Conservation (phyloP, 2,113 vertebrate species). For the Pycnonotus jocosus region DNA sequence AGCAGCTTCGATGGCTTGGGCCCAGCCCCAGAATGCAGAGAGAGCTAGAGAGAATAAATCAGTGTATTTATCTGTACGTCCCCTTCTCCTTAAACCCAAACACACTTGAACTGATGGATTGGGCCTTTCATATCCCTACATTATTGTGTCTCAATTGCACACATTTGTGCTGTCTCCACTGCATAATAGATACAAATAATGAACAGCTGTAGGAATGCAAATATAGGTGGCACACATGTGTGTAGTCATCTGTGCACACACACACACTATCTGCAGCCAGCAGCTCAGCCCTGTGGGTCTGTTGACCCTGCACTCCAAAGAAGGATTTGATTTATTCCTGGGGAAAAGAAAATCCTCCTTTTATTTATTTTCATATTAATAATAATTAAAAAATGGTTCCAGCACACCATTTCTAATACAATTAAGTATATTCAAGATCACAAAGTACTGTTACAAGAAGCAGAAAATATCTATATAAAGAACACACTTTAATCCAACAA, state of each 20-base stretch:
- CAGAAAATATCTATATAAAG: conserved; percentile 41
- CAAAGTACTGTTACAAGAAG: conserved; percentile 22
- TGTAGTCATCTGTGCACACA: background rate
- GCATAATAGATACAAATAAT: conserved; percentile 31
- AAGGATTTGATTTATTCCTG: conserved; percentile 6
- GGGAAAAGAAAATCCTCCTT: background rate
- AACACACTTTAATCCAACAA: conserved; percentile 37
- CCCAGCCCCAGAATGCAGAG: background rate
- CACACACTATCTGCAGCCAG: background rate
- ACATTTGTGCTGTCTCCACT: conserved; percentile 23
- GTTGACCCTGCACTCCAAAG: background rate
- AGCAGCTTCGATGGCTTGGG: background rate
- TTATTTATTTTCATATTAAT: conserved; percentile 7
- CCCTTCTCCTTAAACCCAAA: conserved; percentile 51
- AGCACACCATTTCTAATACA: conserved; percentile 50
- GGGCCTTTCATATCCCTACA: conserved; percentile 32
- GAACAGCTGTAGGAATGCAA: conserved; percentile 46
- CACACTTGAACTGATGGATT: conserved; percentile 61
- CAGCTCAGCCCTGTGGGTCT: conserved; percentile 6
- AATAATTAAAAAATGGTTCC: background rate
- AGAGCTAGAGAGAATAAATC: conserved; percentile 29
- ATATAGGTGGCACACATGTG: conserved; percentile 4
- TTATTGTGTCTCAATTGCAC: conserved; percentile 41
- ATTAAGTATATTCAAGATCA: conserved; percentile 41
- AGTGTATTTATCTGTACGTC: background rate